phyloP scores from a whole-genome alignment of 2,888 invertebrate genomes.

The Resseliella maxima region DNA sequence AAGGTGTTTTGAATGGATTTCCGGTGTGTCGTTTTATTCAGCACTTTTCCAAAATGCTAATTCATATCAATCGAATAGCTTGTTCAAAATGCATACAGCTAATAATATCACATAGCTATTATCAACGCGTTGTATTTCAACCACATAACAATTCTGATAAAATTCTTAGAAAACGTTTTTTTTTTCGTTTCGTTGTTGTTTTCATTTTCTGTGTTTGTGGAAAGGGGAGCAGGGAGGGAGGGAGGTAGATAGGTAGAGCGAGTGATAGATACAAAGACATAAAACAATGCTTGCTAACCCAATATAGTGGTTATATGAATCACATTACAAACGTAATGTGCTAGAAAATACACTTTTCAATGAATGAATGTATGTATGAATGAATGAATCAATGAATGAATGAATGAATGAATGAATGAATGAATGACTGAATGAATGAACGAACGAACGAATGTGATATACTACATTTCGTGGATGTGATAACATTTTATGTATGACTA shows the following conservation, averaged over 20 bases:
- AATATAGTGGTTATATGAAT: not conserved
- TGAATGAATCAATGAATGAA: too few relatives aligned
- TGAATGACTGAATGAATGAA: not conserved
- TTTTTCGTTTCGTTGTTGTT: too few relatives aligned
- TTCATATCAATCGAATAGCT: too few relatives aligned
- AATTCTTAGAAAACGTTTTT: not conserved
- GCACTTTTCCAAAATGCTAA: too few relatives aligned
- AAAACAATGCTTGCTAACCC: too few relatives aligned
- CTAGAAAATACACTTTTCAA: not conserved
- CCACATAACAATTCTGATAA: not conserved
- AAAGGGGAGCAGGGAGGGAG: too few relatives aligned
- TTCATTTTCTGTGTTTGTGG: too few relatives aligned
- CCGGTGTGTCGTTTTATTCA: not conserved
- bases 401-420: not conserved
- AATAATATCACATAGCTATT: not conserved
- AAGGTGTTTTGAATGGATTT: not conserved
- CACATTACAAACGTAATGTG: not conserved
- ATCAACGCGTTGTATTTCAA: not conserved
- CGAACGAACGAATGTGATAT: constrained; percentile 41
- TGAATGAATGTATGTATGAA: too few relatives aligned
- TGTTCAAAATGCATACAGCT: not conserved
- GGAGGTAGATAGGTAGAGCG: too few relatives aligned
- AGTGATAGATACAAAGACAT: too few relatives aligned
- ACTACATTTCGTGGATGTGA: not conserved
- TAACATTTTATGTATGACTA: constrained; percentile 13